phyloP scores from a whole-genome alignment of 2,888 invertebrate species.

The Empis stercorea region DNA sequence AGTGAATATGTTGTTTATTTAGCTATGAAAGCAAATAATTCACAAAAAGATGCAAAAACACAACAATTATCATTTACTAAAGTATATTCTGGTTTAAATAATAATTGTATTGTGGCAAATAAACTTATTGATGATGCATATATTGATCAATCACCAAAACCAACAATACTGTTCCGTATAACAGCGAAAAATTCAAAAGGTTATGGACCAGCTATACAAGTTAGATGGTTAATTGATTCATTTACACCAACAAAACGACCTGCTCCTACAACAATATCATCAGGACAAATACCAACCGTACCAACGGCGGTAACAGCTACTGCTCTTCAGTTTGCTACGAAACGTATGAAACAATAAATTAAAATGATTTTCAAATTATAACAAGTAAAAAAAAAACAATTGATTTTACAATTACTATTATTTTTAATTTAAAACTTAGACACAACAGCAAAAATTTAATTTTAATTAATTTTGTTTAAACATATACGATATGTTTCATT shows the following conservation, averaged over 20 bases:
- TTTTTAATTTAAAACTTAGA: no score
- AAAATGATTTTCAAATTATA: background rate
- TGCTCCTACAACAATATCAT: background rate
- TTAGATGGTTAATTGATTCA: slow-evolving; percentile 1
- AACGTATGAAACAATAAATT: background rate
- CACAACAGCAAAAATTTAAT: no score
- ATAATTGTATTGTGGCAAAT: slow-evolving; percentile 19
- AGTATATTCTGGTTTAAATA: slow-evolving; percentile 18
- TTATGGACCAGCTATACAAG: slow-evolving; percentile 19
- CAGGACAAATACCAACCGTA: background rate
- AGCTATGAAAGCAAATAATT: slow-evolving; percentile 15
- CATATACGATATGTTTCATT: no score
- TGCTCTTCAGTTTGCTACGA: background rate
- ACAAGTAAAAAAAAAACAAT: no score
- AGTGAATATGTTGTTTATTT: slow-evolving; percentile 19
- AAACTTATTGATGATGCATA: slow-evolving; percentile 16
- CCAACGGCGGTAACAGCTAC: background rate
- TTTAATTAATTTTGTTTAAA: no score
- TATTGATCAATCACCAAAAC: slow-evolving; percentile 18
- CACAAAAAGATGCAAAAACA: slow-evolving; percentile 11
- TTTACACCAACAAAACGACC: background rate
- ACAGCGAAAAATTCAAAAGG: slow-evolving; percentile 20
- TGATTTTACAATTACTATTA: no score
- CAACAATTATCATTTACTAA: slow-evolving; percentile 18
- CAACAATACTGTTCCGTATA: slow-evolving; percentile 19